Percentiles rank a stretch among this genome's conserved stretches.
These are phyloP conservation scores for Drosophila saltans DNA, from an alignment of 1,140 invertebrate species.

Conservation along the genomic window DNA sequence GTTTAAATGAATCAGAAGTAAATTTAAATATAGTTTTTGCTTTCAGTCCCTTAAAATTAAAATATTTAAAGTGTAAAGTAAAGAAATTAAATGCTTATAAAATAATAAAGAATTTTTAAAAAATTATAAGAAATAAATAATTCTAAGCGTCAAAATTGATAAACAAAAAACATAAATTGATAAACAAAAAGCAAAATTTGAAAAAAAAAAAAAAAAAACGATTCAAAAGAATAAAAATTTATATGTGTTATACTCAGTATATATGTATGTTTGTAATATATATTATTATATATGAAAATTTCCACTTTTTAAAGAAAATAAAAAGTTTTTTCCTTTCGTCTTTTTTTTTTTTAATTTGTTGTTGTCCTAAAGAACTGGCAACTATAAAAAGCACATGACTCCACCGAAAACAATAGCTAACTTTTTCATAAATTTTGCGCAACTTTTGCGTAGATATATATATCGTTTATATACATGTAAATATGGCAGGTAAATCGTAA, in stretches of 20 bases:
- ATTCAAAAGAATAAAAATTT: background rate
- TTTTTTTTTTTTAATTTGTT: background rate
- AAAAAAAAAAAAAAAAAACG: background rate
- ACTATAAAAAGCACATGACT: conserved; percentile 77
- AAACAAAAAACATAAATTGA: conserved; percentile 4
- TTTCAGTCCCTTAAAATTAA: too few species aligned
- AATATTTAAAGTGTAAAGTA: background rate
- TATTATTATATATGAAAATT: conserved; percentile 49
- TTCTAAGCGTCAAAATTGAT: background rate
- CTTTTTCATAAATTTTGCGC: conserved; percentile 69
- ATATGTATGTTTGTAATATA: background rate
- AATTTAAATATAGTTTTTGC: too few species aligned
- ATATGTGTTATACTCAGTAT: background rate
- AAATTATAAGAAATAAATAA: background rate
- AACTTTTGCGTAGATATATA: conserved; percentile 39
- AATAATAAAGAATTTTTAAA: background rate
- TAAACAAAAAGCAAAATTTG: conserved; percentile 13
- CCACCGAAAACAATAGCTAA: conserved; percentile 24
- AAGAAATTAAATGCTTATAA: background rate
- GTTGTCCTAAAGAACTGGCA: conserved; percentile 17
- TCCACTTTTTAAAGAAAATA: conserved; percentile 54
- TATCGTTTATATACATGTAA: conserved; percentile 76
- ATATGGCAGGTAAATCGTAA: conserved; percentile 75
- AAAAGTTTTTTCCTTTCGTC: conserved; percentile 1
- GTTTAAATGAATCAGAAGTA: too few species aligned